Conservation (phyloP, 2,888 invertebrate species). For the Caenorhabditis doughertyi region DNA sequence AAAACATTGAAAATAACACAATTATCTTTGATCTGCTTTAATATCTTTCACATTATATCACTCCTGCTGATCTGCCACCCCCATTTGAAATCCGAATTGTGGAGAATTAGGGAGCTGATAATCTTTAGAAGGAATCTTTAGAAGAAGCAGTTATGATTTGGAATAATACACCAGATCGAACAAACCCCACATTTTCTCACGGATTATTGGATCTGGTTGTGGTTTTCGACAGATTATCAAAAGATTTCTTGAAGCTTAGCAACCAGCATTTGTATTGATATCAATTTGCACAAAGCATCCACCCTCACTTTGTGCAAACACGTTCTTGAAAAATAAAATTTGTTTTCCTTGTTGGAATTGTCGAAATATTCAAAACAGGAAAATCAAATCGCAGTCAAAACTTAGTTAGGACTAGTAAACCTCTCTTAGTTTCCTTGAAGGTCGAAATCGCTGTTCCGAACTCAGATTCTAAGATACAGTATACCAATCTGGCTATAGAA, state of each 20-base stretch:
- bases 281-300: conserved; percentile 18
- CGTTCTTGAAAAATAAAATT: background rate
- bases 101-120: background rate
- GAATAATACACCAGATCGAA: conserved; percentile 23
- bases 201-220: conserved; percentile 15
- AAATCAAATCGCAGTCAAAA: too few species aligned
- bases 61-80: background rate
- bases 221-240: conserved; percentile 48
- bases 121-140: too few species aligned
- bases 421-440: too few species aligned
- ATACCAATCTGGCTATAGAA: conserved; percentile 3
- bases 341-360: too few species aligned
- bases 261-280: background rate
- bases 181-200: background rate
- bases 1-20: too few species aligned
- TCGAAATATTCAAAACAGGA: too few species aligned
- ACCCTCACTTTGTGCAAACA: conserved; percentile 30
- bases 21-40: too few species aligned
- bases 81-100: background rate
- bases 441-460: too few species aligned
- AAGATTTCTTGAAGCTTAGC: conserved; percentile 45
- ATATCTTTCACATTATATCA: too few species aligned
- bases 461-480: background rate
- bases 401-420: too few species aligned
- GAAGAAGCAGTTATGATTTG: background rate